phyloP scores from a whole-genome alignment of 2,888 invertebrate genomes.

The Heliconius sara region DNA sequence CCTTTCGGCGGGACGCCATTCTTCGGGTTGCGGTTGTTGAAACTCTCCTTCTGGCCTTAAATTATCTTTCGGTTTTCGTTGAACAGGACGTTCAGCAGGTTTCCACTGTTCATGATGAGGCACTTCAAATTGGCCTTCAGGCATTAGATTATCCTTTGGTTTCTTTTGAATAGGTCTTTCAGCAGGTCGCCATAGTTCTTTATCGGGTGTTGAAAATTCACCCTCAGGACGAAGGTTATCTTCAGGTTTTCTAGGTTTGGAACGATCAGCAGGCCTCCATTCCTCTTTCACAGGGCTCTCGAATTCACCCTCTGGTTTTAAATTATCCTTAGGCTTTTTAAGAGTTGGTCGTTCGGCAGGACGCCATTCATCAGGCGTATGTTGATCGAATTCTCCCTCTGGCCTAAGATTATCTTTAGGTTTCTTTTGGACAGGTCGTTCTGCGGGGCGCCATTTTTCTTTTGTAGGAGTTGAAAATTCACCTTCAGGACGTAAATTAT shows the following conservation, averaged over 20 bases:
- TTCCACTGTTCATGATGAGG: slow-evolving; percentile 63
- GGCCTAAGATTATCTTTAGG: slow-evolving; percentile 80
- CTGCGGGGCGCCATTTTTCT: slow-evolving; percentile 68
- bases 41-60: slow-evolving; percentile 82
- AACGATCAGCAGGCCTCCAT: slow-evolving; percentile 72
- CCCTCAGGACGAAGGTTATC: slow-evolving; percentile 83
- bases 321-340: slow-evolving; percentile 78
- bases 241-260: slow-evolving; percentile 65
- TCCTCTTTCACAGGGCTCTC: slow-evolving; percentile 48
- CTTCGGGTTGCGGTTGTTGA: slow-evolving; percentile 64
- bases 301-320: slow-evolving; percentile 61
- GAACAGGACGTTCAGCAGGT: slow-evolving; percentile 71
- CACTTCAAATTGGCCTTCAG: slow-evolving; percentile 83
- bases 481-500: slow-evolving; percentile 79
- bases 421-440: slow-evolving; percentile 68
- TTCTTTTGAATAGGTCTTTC: slow-evolving; percentile 69
- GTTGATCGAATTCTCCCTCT: slow-evolving; percentile 84
- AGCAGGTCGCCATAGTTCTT: slow-evolving; percentile 70
- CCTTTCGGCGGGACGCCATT: slow-evolving; percentile 67
- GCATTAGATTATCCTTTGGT: slow-evolving; percentile 83
- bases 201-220: slow-evolving; percentile 75
- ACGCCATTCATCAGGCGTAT: slow-evolving; percentile 76
- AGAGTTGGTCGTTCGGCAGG: slow-evolving; percentile 71
- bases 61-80: slow-evolving; percentile 80
- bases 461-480: slow-evolving; percentile 73